Evolutionary conservation across 2,113 vertebrate species (phyloP).

Genomic region (Ochotona princeps): DNA sequence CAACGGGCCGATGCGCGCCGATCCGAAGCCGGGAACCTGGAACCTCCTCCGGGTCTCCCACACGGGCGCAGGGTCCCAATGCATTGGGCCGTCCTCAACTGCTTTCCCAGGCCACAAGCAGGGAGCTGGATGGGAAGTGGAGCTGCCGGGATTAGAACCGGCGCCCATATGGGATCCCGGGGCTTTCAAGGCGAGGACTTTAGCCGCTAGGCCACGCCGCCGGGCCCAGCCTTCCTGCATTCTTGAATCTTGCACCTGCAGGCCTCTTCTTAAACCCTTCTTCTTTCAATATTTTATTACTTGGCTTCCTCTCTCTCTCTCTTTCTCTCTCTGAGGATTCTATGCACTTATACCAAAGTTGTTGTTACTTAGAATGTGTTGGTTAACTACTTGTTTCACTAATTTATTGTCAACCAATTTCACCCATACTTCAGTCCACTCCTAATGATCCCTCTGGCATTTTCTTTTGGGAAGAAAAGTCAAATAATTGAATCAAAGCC

Average conservation of each 20-base stretch:
- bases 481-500: conserved; percentile 12
- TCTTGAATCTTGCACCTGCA: neutral
- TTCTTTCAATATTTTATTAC: neutral
- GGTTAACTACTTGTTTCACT: conserved; percentile 4
- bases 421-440: neutral
- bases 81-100: too few relatives aligned
- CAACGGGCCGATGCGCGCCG: too few relatives aligned
- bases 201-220: too few relatives aligned
- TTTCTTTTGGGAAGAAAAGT: conserved; percentile 14
- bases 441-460: neutral
- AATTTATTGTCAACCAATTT: conserved; percentile 27
- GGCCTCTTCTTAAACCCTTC: neutral
- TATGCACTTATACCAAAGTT: neutral
- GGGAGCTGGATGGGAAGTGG: too few relatives aligned
- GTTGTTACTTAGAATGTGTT: neutral
- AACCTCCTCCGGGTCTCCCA: too few relatives aligned
- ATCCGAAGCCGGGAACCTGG: too few relatives aligned
- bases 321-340: conserved; percentile 3
- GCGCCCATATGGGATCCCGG: too few relatives aligned
- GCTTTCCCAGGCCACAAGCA: too few relatives aligned
- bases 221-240: neutral
- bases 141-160: too few relatives aligned
- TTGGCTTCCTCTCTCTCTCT: conserved; percentile 13
- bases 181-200: too few relatives aligned
- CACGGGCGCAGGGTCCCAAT: too few relatives aligned